Conservation (phyloP, 37 sponge, comb jelly and placozoan species). For the Haliclona indistincta region DNA sequence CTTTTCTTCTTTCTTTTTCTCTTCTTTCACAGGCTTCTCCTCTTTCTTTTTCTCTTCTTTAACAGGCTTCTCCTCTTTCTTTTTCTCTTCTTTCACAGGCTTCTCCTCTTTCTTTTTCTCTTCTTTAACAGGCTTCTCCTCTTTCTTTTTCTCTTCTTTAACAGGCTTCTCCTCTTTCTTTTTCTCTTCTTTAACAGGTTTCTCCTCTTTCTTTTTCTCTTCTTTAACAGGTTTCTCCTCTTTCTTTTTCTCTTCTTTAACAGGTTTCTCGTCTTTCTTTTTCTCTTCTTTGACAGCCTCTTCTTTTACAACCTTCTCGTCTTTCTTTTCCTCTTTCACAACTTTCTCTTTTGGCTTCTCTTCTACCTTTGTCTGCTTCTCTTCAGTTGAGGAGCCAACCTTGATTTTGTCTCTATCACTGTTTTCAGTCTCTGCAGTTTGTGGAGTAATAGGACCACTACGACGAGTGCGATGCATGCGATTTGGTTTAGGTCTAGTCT, state of each 20-base stretch:
- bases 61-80: not conserved
- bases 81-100: not conserved
- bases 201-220: not conserved
- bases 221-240: too few species aligned
- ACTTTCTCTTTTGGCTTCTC: slow-evolving; percentile 11
- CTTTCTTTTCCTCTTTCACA: not conserved
- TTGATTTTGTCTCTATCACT: not conserved
- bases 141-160: not conserved
- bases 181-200: slow-evolving; percentile 1
- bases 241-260: not conserved
- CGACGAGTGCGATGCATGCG: slow-evolving; percentile 30
- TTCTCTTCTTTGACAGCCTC: slow-evolving; percentile 6
- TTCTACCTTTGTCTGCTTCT: slow-evolving; percentile 8
- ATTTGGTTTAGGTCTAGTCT: slow-evolving; percentile 60
- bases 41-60: not conserved
- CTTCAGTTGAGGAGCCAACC: not conserved
- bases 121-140: not conserved
- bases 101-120: not conserved
- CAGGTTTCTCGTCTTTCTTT: not conserved
- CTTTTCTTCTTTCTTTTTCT: not conserved
- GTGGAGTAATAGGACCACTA: too few species aligned
- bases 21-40: not conserved
- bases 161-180: not conserved
- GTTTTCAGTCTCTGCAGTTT: too few species aligned
- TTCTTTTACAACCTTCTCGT: not conserved